A percentile compares a stretch with the other conserved stretches of the same genome.
phyloP scores from a whole-genome alignment of 2,888 invertebrate genomes.

The Prostheceraeus crozeri region DNA sequence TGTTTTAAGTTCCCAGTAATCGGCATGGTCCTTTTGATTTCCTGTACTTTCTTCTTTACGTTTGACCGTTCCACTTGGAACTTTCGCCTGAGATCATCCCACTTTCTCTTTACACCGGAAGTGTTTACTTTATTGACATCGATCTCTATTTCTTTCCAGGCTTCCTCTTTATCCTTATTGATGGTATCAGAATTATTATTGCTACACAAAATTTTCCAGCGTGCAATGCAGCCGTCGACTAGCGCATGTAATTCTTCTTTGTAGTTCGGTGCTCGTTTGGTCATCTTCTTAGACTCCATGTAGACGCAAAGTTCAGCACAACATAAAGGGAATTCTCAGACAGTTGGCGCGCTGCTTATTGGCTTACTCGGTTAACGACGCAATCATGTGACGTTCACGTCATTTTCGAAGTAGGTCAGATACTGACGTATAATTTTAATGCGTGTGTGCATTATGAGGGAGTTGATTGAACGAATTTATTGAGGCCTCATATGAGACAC shows the following conservation, averaged over 20 bases:
- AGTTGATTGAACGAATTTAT: too few relatives aligned
- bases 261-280: constrained; percentile 3
- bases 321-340: too few relatives aligned
- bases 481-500: too few relatives aligned
- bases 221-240: not conserved
- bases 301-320: too few relatives aligned
- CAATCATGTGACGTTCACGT: too few relatives aligned
- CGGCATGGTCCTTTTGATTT: constrained; percentile 2
- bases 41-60: constrained; percentile 10
- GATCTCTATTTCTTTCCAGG: constrained; percentile 7
- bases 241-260: constrained; percentile 2
- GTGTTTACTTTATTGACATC: not conserved
- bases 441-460: too few relatives aligned
- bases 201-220: not conserved
- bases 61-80: constrained; percentile 13
- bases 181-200: constrained; percentile 6
- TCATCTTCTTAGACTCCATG: too few relatives aligned
- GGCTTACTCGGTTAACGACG: too few relatives aligned
- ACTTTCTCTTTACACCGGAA: constrained; percentile 1
- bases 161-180: not conserved
- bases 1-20: too few relatives aligned
- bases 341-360: too few relatives aligned
- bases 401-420: too few relatives aligned
- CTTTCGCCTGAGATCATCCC: constrained; percentile 13
- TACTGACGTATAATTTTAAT: too few relatives aligned